Percentiles rank a stretch among this genome's conserved stretches.
Evolutionary conservation across 2,888 invertebrate species (phyloP).

Genomic region (Machimus rusticus): DNA sequence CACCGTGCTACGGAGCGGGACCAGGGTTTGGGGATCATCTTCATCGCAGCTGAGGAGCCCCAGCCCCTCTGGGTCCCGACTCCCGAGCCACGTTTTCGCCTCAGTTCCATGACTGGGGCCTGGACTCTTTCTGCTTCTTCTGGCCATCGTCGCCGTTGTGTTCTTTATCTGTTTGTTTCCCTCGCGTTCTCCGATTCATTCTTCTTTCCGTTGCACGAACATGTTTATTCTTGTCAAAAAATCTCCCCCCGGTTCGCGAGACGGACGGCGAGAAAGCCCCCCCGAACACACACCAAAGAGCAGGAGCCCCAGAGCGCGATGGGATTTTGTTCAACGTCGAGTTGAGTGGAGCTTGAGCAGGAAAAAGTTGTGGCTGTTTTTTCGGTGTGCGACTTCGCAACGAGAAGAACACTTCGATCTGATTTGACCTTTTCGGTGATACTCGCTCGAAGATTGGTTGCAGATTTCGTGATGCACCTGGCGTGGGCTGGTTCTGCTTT

Average conservation of each 20-base stretch:
- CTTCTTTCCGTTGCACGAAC: background rate
- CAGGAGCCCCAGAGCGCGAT: background rate
- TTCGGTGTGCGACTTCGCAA: background rate
- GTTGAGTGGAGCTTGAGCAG: background rate
- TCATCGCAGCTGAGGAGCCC: background rate
- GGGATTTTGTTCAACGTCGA: background rate
- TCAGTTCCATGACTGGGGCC: background rate
- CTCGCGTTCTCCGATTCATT: background rate
- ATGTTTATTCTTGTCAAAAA: slow-evolving; percentile 30
- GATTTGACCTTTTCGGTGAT: background rate
- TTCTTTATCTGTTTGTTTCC: background rate
- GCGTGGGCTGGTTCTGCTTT: background rate
- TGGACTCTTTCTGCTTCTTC: background rate
- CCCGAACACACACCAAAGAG: background rate
- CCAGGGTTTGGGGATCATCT: background rate
- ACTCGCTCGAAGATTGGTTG: background rate
- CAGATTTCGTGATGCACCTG: background rate
- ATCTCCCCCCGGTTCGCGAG: background rate
- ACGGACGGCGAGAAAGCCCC: background rate
- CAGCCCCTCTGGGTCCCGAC: background rate
- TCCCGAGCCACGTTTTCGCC: background rate
- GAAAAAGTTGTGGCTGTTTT: background rate
- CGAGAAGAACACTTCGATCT: background rate
- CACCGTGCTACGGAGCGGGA: background rate
- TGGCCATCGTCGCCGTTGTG: background rate